These are phyloP conservation scores for Scaptomyza graminum DNA, from an alignment of 1,140 invertebrate species.

Conservation along the genomic window DNA sequence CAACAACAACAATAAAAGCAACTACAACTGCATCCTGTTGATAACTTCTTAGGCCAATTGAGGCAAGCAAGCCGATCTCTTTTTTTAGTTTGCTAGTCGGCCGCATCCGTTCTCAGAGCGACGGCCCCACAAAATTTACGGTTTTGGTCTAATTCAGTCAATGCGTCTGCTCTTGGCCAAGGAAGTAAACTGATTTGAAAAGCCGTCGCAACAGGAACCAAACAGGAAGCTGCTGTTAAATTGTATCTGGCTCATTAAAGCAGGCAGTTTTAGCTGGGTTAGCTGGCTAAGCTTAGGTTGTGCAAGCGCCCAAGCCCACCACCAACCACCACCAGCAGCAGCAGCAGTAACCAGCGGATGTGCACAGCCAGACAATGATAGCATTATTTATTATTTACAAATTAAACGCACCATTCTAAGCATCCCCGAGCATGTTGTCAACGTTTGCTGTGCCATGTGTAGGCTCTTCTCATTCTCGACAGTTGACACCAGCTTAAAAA, in stretches of 20 bases:
- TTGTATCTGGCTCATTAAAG: constrained; percentile 77
- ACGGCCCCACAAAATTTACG: constrained; percentile 69
- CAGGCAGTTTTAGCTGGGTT: constrained; percentile 43
- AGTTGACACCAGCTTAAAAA: constrained; percentile 77
- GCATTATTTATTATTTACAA: constrained; percentile 70
- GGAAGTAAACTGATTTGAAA: constrained; percentile 81
- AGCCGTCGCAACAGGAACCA: constrained; percentile 66
- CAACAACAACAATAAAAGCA: constrained; percentile 9
- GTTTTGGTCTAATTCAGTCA: constrained; percentile 76
- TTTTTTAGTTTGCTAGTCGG: background rate
- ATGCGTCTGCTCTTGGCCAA: constrained; percentile 67
- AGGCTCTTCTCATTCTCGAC: constrained; percentile 28
- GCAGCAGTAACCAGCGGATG: constrained; percentile 48
- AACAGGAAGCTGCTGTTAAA: constrained; percentile 78
- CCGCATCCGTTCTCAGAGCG: constrained; percentile 72
- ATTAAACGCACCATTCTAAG: constrained; percentile 52
- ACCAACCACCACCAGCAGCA: too few species aligned
- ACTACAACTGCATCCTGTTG: constrained; percentile 57
- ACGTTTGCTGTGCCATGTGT: background rate
- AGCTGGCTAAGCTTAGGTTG: constrained; percentile 7
- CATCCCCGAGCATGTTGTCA: constrained; percentile 13
- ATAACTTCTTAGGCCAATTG: constrained; percentile 36
- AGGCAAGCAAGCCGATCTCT: constrained; percentile 12
- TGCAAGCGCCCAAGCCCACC: background rate
- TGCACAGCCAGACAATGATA: constrained; percentile 72